Conservation (phyloP, 2,113 vertebrate genomes). For the Pipra filicauda region DNA sequence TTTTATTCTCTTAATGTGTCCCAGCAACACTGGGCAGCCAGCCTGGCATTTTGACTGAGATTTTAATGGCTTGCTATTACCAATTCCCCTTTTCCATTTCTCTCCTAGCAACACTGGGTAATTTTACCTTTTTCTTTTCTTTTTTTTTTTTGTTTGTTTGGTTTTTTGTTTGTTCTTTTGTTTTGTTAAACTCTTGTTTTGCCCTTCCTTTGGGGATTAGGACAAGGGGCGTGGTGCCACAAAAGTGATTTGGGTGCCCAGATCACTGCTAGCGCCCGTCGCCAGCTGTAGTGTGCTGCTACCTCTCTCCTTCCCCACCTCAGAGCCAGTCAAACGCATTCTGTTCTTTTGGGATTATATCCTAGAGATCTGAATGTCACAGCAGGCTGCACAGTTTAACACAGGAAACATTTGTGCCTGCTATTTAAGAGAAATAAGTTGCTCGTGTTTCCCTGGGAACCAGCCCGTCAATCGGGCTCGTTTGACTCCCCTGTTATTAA, state of each 20-base stretch:
- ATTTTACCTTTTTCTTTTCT: background rate
- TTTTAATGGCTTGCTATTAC: background rate
- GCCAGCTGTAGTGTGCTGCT: background rate
- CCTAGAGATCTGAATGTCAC: constrained; percentile 29
- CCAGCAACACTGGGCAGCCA: background rate
- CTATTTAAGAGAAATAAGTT: constrained; percentile 54
- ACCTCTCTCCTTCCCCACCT: constrained; percentile 6
- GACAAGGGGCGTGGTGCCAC: background rate
- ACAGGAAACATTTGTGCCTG: constrained; percentile 29
- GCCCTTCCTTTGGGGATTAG: background rate
- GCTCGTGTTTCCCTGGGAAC: constrained; percentile 65
- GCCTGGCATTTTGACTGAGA: background rate
- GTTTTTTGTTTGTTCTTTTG: too few relatives aligned
- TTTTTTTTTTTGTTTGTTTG: background rate
- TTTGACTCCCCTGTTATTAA: constrained; percentile 29
- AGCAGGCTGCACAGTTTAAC: constrained; percentile 35
- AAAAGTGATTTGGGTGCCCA: background rate
- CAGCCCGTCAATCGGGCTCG: background rate
- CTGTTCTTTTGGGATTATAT: constrained; percentile 1
- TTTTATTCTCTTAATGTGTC: background rate
- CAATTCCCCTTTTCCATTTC: background rate
- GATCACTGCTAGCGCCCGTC: background rate
- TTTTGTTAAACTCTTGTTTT: background rate
- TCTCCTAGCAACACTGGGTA: background rate
- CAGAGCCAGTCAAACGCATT: background rate